phyloP scores from a whole-genome alignment of 2,888 invertebrate genomes.

The Polydrusus tereticollis region DNA sequence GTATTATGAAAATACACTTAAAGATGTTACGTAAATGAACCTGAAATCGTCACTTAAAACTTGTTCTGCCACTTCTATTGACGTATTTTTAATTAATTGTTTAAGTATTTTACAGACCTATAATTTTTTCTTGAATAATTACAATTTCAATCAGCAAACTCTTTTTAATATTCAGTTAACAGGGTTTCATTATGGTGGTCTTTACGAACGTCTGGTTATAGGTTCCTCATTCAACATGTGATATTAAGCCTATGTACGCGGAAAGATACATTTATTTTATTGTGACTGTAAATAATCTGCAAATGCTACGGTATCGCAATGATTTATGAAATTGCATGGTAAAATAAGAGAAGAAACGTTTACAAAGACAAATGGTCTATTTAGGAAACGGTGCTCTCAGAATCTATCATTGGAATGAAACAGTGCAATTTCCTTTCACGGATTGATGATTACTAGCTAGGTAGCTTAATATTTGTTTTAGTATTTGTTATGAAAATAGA shows the following conservation, averaged over 20 bases:
- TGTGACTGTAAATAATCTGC: constrained; percentile 48
- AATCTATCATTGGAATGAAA: constrained; percentile 32
- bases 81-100: too few relatives aligned
- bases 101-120: too few relatives aligned
- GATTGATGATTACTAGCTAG: too few relatives aligned
- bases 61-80: too few relatives aligned
- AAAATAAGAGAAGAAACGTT: constrained; percentile 48
- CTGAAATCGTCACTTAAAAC: too few relatives aligned
- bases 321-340: constrained; percentile 46
- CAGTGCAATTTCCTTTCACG: not conserved
- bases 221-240: constrained; percentile 28
- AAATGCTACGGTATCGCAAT: constrained; percentile 45
- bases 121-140: too few relatives aligned
- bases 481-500: too few relatives aligned
- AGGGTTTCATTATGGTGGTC: not conserved
- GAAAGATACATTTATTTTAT: constrained; percentile 47
- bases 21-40: too few relatives aligned
- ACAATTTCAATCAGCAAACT: too few relatives aligned
- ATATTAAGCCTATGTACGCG: constrained; percentile 43
- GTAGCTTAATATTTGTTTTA: too few relatives aligned
- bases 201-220: constrained; percentile 31
- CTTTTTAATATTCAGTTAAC: not conserved
- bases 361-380: constrained; percentile 47
- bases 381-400: constrained; percentile 40
- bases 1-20: too few relatives aligned